Evolutionary conservation across 2,888 invertebrate genomes (phyloP).

Genomic region (Alcis repandata): DNA sequence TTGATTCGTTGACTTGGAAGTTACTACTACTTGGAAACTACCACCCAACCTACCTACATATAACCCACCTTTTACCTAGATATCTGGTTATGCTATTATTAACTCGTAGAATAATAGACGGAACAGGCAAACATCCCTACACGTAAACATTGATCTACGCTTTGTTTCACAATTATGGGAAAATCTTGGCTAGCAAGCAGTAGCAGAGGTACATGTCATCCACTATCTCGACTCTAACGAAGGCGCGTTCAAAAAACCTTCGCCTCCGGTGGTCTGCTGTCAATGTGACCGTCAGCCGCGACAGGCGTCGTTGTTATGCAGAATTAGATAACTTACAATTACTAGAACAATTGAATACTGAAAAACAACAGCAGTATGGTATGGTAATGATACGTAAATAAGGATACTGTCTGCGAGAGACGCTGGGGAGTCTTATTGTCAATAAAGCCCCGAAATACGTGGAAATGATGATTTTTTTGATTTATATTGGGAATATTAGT

Average conservation of each 20-base stretch:
- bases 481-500: too few relatives aligned
- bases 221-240: conserved; percentile 71
- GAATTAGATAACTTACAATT: conserved; percentile 46
- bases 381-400: neutral
- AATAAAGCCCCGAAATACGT: too few relatives aligned
- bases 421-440: too few relatives aligned
- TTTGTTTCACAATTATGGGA: conserved; percentile 40
- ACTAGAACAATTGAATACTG: conserved; percentile 33
- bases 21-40: too few relatives aligned
- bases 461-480: too few relatives aligned
- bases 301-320: conserved; percentile 54
- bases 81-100: too few relatives aligned
- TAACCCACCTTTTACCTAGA: too few relatives aligned
- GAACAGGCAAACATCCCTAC: neutral
- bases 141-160: neutral
- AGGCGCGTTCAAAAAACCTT: conserved; percentile 76
- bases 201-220: conserved; percentile 65
- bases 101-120: too few relatives aligned
- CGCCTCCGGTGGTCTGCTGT: conserved; percentile 79
- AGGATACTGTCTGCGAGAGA: too few relatives aligned
- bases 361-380: neutral
- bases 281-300: conserved; percentile 49
- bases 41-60: too few relatives aligned
- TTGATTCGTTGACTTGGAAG: too few relatives aligned
- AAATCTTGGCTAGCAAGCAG: conserved; percentile 35